Conservation (phyloP, 2,888 invertebrate genomes). For the Eupithecia insigniata region DNA sequence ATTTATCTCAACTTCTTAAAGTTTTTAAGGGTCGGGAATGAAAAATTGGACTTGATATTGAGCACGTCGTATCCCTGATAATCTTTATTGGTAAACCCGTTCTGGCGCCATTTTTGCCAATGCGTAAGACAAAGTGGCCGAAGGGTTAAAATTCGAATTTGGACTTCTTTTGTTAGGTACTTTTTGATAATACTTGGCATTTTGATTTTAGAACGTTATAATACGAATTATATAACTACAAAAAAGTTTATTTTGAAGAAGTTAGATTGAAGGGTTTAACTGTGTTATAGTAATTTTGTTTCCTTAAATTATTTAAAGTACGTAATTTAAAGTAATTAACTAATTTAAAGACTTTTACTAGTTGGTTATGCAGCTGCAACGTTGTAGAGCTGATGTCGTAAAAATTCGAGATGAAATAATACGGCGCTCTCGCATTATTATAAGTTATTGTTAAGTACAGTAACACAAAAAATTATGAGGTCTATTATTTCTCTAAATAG, state of each 20-base stretch:
- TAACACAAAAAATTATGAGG: slow-evolving; percentile 51
- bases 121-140: slow-evolving; percentile 30
- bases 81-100: slow-evolving; percentile 51
- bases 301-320: too few species aligned
- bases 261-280: too few species aligned
- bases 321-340: too few species aligned
- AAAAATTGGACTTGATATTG: slow-evolving; percentile 55
- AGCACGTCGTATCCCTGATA: slow-evolving; percentile 48
- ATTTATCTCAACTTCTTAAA: slow-evolving; percentile 45
- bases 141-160: slow-evolving; percentile 18
- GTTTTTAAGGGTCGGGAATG: slow-evolving; percentile 48
- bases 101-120: slow-evolving; percentile 33
- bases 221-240: background rate
- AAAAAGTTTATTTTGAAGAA: background rate
- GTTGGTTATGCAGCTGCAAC: background rate
- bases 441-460: slow-evolving; percentile 1
- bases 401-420: slow-evolving; percentile 7
- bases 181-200: slow-evolving; percentile 12
- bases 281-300: too few species aligned
- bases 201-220: slow-evolving; percentile 22
- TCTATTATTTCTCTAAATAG: slow-evolving; percentile 77
- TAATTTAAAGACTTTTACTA: background rate
- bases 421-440: slow-evolving; percentile 12
- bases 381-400: background rate
- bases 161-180: slow-evolving; percentile 1